Evolutionary conservation across 2,797 vertebrate genomes (phyloP), one percentile per base, ranked within the genome.

Genomic region (Artibeus jamaicensis): DNA sequence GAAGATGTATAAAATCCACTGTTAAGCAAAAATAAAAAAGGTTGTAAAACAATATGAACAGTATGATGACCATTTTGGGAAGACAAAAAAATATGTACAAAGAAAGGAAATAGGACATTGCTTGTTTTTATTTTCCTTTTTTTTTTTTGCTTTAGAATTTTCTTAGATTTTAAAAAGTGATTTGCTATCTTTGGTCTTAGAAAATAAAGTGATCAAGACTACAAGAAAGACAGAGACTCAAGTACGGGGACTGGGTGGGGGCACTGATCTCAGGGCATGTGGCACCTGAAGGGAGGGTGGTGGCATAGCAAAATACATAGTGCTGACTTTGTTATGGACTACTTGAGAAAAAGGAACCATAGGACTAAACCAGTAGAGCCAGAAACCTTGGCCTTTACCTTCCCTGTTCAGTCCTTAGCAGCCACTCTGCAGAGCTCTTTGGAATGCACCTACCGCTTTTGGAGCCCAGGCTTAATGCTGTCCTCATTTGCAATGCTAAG

Each of bases 401-500:
- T 79, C 21, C 5, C 86, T 15, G 2, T 53, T 48, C 55, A 59
- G 71, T 92, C 89, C 70, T 76, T 68, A 78, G 84, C 87, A 53
- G 42, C 85, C 59, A 32, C n/a, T 81, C 81, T 81, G 68, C 21
- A 42, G 42, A 77, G 39, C 46, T 68, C 55, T 85, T 95, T 82
- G 82, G 83, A 89, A 92, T 50, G 53, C 2, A 9, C 42, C 67
- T 57, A 67, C 78, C 86, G 92, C 77, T 53, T 93, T 94, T 57
- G 57, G n/a, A 76, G 85, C 68, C 68, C 29, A n/a, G 26, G 42
- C 65, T 93, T 84, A 57, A 89, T 3, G 53, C 59, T 82, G n/a
- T 79, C 59, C 90, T 97, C 82, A 93, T 97, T 93, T 96, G 94
- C 82, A 94, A 62, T 93, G 91, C 89, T 97, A 96, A 96, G 91